Percentiles rank a stretch among this genome's conserved stretches.
phyloP scores from a whole-genome alignment of 2,113 vertebrate genomes.

The Nesoenas mayeri region DNA sequence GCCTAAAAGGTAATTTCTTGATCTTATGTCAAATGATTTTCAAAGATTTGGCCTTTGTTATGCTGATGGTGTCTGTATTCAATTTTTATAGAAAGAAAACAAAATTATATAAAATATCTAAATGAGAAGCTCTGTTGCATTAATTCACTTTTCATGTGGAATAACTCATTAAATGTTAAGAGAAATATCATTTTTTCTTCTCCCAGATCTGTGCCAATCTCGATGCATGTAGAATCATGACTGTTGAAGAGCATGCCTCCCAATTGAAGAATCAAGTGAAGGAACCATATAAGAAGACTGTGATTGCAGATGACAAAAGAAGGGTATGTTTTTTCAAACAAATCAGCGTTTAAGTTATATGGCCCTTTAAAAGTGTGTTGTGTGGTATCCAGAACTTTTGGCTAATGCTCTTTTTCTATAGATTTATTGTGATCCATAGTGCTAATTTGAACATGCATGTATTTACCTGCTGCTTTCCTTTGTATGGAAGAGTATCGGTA shows the following conservation, averaged over 20 bases:
- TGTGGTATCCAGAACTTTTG: not conserved
- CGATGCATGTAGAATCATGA: slow-evolving; percentile 91
- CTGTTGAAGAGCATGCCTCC: slow-evolving; percentile 64
- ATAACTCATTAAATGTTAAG: not conserved
- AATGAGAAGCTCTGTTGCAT: not conserved
- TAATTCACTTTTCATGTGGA: not conserved
- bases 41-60: not conserved
- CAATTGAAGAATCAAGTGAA: slow-evolving; percentile 76
- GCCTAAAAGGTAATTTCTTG: not conserved
- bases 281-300: slow-evolving; percentile 81
- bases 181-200: not conserved
- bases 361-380: not conserved
- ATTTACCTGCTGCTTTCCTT: not conserved
- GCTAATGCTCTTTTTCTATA: not conserved
- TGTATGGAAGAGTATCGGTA: not conserved
- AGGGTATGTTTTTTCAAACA: slow-evolving; percentile 71
- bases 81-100: not conserved
- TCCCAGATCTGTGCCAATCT: slow-evolving; percentile 93
- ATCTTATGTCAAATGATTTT: not conserved
- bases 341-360: not conserved
- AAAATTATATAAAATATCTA: not conserved
- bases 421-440: not conserved
- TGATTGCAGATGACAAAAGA: slow-evolving; percentile 80
- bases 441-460: not conserved
- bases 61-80: not conserved